These are phyloP conservation scores for Anastrepha ludens DNA, from an alignment of 1,140 invertebrate species.

Conservation along the genomic window DNA sequence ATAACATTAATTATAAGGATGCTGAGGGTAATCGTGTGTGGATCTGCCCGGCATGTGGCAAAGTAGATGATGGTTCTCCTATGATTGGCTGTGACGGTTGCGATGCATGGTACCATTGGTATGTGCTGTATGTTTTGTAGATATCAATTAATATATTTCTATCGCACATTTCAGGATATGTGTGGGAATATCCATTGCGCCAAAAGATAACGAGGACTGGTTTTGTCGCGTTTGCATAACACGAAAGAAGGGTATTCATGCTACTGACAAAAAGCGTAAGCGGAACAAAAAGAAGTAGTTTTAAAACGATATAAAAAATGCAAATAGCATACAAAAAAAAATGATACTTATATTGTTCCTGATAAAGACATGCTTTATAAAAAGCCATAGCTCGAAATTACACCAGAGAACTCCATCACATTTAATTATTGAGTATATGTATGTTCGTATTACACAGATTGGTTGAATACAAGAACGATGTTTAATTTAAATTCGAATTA, in stretches of 20 bases:
- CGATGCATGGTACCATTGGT: conserved; percentile 99
- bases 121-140: conserved; percentile 51
- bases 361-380: too few species aligned
- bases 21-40: conserved; percentile 92
- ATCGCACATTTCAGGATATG: conserved; percentile 82
- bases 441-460: too few species aligned
- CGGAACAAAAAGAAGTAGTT: conserved; percentile 77
- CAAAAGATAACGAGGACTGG: conserved; percentile 93
- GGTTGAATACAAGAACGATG: too few species aligned
- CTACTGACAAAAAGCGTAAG: conserved; percentile 82
- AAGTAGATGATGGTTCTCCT: conserved; percentile 95
- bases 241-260: conserved; percentile 81
- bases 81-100: conserved; percentile 99
- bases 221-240: conserved; percentile 90
- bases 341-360: too few species aligned
- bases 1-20: conserved; percentile 76
- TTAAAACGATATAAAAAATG: background rate
- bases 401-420: too few species aligned
- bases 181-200: conserved; percentile 92
- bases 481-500: too few species aligned
- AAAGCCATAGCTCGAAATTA: too few species aligned
- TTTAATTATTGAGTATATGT: too few species aligned
- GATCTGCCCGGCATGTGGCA: conserved; percentile 97
- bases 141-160: background rate
- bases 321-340: too few species aligned